Conservation (phyloP, 2,888 invertebrate species). For the Nomada fucata region DNA sequence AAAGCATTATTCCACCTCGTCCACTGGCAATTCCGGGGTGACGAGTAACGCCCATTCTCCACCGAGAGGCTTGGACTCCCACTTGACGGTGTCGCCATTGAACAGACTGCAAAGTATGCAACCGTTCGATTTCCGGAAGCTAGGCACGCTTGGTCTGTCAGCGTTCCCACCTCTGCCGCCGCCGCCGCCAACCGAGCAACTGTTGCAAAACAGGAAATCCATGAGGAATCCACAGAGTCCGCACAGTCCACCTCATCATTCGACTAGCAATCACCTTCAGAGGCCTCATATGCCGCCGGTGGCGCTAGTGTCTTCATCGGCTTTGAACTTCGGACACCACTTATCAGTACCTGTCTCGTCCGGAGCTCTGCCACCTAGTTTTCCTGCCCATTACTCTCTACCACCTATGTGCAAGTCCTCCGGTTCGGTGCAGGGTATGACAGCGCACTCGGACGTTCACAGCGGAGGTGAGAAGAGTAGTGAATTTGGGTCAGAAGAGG, state of each 20-base stretch:
- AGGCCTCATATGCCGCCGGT: constrained; percentile 80
- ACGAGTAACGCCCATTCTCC: constrained; percentile 86
- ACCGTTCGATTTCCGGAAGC: constrained; percentile 95
- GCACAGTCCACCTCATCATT: constrained; percentile 80
- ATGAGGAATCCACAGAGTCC: constrained; percentile 79
- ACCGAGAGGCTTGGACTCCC: constrained; percentile 85
- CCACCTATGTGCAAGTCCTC: constrained; percentile 78
- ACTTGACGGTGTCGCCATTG: constrained; percentile 89
- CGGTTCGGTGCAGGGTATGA: constrained; percentile 68
- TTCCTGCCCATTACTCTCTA: constrained; percentile 80
- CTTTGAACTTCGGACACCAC: constrained; percentile 79
- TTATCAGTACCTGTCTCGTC: constrained; percentile 80
- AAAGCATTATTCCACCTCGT: constrained; percentile 84
- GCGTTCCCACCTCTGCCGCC: constrained; percentile 85
- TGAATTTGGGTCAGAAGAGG: constrained; percentile 86
- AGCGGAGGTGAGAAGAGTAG: constrained; percentile 84
- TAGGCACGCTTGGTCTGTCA: constrained; percentile 87
- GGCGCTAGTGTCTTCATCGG: constrained; percentile 79
- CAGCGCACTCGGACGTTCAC: constrained; percentile 74
- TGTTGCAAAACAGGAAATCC: constrained; percentile 75
- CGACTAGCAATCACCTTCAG: constrained; percentile 74
- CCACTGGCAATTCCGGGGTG: constrained; percentile 77
- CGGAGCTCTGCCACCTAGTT: constrained; percentile 80
- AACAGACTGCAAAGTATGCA: constrained; percentile 97
- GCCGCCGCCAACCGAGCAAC: constrained; percentile 74